Base-by-base conservation (phyloP, 2,888 invertebrate genomes). In the Apamea epomidion region DNA sequence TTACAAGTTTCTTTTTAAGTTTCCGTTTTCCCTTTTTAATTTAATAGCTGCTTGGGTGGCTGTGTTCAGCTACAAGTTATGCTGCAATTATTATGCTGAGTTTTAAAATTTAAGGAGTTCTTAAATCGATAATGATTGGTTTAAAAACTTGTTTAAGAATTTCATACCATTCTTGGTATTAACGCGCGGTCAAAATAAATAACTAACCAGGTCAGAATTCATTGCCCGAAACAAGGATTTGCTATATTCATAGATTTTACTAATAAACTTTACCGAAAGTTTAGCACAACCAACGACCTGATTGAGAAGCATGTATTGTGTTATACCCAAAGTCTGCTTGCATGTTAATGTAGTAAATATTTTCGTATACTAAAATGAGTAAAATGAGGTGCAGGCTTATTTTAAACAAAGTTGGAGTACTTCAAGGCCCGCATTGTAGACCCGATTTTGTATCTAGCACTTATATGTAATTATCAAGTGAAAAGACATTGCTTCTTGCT, bases 1-100 rank as follows among this genome's bases (percentile, higher is more conserved):
- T 78, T 64, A 29, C 65, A 81, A 85, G 79, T 88, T 87, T 88
- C 88, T 86, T 88, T 78, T 64, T n/a, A 73, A 67, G 68, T 72
- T 78, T 72, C 74, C 68, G 58, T 80, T 87, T 86, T 78, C 90
- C 81, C 69, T 81, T 88, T 85, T 85, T 73, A 67, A 77, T 81
- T 77, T 64, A 62, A 78, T 78, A 32, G 6, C 37, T 32, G 54
- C 48, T 62, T 73, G 81, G 76, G 75, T 76, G 77, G 77, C 58
- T 58, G 21, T 64, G 42, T 45, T 76, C 73, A 75, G 69, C n/a
- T 75, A 42, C 60, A 74, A 37, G 45, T 72, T 74, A 62, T 67
- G 21, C 2, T 71, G 25, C 14, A 51, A 69, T 51, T 68, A 51
- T 64, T 37, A 25, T 54, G 16, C 25, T 1, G 51, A 64, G 29